Conservation (phyloP, 2,888 invertebrate genomes). For the Nemotelus nigrinus region DNA sequence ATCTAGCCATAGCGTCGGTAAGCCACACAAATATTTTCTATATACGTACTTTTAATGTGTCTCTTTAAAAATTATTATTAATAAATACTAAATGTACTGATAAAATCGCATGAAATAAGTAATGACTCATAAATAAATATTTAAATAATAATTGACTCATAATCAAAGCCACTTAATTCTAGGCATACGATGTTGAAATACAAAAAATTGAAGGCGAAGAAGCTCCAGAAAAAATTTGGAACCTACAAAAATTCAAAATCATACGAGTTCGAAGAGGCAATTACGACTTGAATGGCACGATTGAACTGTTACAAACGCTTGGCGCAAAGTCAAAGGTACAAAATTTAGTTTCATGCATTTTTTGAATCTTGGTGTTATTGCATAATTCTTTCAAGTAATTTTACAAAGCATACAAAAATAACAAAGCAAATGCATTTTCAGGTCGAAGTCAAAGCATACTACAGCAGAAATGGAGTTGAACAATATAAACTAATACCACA, state of each 20-base stretch:
- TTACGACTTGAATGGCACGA: not conserved
- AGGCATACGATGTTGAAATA: not conserved
- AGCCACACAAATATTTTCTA: too few species aligned
- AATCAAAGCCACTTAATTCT: not conserved
- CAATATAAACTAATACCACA: slow-evolving; percentile 2
- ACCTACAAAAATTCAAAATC: not conserved
- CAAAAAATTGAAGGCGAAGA: not conserved
- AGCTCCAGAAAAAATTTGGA: slow-evolving; percentile 18
- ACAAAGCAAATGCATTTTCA: not conserved
- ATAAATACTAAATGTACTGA: too few species aligned
- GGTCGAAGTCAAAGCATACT: slow-evolving; percentile 10
- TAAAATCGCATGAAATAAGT: too few species aligned
- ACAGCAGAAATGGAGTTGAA: not conserved
- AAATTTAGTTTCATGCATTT: not conserved
- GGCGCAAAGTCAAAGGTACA: not conserved
- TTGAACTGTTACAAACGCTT: not conserved
- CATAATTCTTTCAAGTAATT: not conserved
- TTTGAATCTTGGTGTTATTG: not conserved
- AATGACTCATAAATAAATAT: too few species aligned
- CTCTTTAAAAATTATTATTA: too few species aligned
- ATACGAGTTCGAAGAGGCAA: not conserved
- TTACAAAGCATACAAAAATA: not conserved
- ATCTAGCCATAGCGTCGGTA: too few species aligned
- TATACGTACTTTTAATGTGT: too few species aligned
- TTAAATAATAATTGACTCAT: too few species aligned